These are phyloP conservation scores for Drosophila littoralis DNA, from an alignment of 1,140 invertebrate genomes.

Conservation along the genomic window DNA sequence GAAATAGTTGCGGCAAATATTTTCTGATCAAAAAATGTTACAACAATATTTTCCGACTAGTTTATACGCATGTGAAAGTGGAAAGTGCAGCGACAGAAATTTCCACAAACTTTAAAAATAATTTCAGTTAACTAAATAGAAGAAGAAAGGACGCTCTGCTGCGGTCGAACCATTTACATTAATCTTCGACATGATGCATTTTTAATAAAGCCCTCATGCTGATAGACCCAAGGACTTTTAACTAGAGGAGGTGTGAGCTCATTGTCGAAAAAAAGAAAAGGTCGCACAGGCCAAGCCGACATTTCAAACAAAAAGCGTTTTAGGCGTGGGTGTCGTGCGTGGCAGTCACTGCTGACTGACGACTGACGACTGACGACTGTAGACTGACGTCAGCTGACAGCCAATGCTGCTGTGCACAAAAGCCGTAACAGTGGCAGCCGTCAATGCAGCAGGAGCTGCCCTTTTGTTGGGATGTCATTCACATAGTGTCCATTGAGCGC, in stretches of 20 bases:
- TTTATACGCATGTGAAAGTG: constrained; percentile 1
- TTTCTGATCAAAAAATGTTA: constrained; percentile 32
- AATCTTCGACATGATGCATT: constrained; percentile 52
- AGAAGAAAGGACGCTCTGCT: constrained; percentile 4
- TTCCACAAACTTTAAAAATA: constrained; percentile 23
- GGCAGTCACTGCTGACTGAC: constrained; percentile 1
- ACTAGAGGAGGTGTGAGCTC: constrained; percentile 25
- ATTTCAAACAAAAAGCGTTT: constrained; percentile 44
- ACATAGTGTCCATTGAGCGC: constrained; percentile 28
- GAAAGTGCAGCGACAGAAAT: constrained; percentile 17
- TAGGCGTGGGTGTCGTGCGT: constrained; percentile 4
- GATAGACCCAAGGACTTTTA: background rate
- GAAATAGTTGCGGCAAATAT: constrained; percentile 38
- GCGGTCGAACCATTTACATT: constrained; percentile 38
- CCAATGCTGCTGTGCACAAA: constrained; percentile 25
- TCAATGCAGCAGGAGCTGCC: constrained; percentile 9
- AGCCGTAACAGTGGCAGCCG: constrained; percentile 2
- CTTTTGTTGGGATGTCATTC: constrained; percentile 33
- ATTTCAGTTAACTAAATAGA: constrained; percentile 41
- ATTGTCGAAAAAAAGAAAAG: constrained; percentile 45
- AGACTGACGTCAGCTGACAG: constrained; percentile 9
- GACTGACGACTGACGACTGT: background rate
- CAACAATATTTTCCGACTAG: constrained; percentile 25
- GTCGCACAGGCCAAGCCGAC: constrained; percentile 2
- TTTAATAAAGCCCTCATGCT: constrained; percentile 60